Evolutionary conservation across 2,113 vertebrate genomes (phyloP), one percentile per base, ranked within the genome.

Genomic region (Colaptes auratus): DNA sequence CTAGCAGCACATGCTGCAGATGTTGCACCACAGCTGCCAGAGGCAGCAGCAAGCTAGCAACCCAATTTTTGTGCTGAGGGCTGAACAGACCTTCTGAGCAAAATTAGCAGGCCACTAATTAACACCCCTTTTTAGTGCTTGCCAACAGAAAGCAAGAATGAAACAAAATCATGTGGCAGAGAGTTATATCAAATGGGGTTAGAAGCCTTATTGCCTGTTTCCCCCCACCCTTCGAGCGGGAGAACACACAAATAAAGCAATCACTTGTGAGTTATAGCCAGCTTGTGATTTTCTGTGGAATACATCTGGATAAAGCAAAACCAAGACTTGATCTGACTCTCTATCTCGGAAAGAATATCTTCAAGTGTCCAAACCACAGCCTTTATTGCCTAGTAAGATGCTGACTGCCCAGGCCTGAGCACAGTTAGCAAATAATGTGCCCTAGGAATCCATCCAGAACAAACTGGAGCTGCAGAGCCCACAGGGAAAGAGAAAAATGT

Each of bases 101-200:
- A 92, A 95, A 95, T 84, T 88, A 94, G 61, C 76, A 86, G 86
- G 82, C 86, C 80, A 56, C 1, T 69, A 94, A 96, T 96, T 95
- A 92, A 67, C 93, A 93, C 65, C 58, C 80, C 69, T 63, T 63
- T 81, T 93, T 64, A 90, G 42, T 78, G 93, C 33, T 44, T 96
- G 92, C 90, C 95, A 96, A 56, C 14, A 83, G 83, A 96, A 96
- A 82, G 83, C 85, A 92, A 93, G 94, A 88, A 74, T 92, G 95
- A 96, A 96, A 71, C 25, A 88, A 95, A 96, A 88, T 76, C 95
- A 94, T 86, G 95, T 94, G 92, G 86, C 79, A 36, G 24, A 93
- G 69, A 44, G 77, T 72, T 95, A 66, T 72, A 76, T 28, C 61
- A 96, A 96, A 92, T n/a, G 61, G 88, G 94, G 95, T 95, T 93